Evolutionary conservation across 2,888 invertebrate genomes (phyloP).

Genomic region (Gandaritis pyraliata): DNA sequence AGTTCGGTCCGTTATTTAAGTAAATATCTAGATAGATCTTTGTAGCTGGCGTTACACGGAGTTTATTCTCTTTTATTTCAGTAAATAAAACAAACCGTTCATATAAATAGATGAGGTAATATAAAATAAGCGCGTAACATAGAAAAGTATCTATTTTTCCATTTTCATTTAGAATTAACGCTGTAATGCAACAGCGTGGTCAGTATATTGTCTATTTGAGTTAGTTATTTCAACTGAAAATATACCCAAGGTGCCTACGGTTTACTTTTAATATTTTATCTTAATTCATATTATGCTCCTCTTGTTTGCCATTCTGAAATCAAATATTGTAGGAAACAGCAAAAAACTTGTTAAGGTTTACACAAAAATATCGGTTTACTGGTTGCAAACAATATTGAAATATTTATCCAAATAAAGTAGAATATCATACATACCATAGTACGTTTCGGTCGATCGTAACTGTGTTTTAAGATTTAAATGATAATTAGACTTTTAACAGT

Average conservation of each 20-base stretch:
- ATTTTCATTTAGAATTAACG: constrained; percentile 39
- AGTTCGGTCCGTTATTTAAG: no score
- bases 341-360: no score
- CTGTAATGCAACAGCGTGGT: constrained; percentile 33
- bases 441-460: no score
- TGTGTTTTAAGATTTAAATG: no score
- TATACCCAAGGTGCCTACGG: constrained; percentile 30
- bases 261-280: constrained; percentile 32
- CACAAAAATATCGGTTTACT: no score
- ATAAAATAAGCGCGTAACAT: constrained; percentile 27
- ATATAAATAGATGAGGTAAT: constrained; percentile 15
- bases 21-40: no score
- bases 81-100: constrained; percentile 21
- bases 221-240: constrained; percentile 36
- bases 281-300: constrained; percentile 10
- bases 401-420: no score
- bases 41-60: no score
- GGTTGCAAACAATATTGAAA: no score
- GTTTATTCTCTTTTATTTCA: constrained; percentile 2
- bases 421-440: no score
- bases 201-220: constrained; percentile 40
- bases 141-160: constrained; percentile 31
- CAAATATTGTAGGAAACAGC: neutral
- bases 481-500: no score
- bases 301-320: constrained; percentile 5